Percentiles rank a stretch among this genome's conserved stretches.
Conservation (phyloP, 2,113 vertebrate genomes). For the Onychostruthus taczanowskii region DNA sequence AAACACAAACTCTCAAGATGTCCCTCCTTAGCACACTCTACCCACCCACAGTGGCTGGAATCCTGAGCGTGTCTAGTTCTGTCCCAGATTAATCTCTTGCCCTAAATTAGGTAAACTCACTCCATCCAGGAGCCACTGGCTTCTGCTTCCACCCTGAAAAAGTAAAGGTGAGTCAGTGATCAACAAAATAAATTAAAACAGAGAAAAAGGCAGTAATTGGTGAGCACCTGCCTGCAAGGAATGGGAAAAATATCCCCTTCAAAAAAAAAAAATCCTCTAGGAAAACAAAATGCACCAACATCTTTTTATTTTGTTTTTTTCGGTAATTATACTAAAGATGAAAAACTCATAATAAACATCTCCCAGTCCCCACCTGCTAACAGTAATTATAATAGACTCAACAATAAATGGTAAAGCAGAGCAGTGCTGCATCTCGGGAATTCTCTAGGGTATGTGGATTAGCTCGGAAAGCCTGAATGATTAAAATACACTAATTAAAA, state of each 20-base stretch:
- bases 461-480: conserved; percentile 99
- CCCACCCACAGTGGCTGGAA: neutral
- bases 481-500: conserved; percentile 99
- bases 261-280: conserved; percentile 84
- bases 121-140: neutral
- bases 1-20: neutral
- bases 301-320: conserved; percentile 97
- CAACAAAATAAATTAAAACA: conserved; percentile 49
- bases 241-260: conserved; percentile 32
- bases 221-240: conserved; percentile 66
- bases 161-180: conserved; percentile 29
- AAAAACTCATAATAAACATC: conserved; percentile 99
- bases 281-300: conserved; percentile 97
- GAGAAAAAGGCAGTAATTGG: conserved; percentile 56
- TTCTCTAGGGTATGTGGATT: conserved; percentile 99
- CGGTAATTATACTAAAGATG: conserved; percentile 99
- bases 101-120: neutral
- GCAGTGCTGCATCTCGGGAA: conserved; percentile 99
- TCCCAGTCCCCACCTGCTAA: conserved; percentile 99
- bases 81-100: neutral
- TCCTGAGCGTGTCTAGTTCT: neutral
- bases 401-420: conserved; percentile 99
- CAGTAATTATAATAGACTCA: conserved; percentile 99
- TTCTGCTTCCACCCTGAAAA: neutral
- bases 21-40: neutral